Evolutionary conservation across 2,113 vertebrate species (phyloP).

Genomic region (Psittacus erithacus): DNA sequence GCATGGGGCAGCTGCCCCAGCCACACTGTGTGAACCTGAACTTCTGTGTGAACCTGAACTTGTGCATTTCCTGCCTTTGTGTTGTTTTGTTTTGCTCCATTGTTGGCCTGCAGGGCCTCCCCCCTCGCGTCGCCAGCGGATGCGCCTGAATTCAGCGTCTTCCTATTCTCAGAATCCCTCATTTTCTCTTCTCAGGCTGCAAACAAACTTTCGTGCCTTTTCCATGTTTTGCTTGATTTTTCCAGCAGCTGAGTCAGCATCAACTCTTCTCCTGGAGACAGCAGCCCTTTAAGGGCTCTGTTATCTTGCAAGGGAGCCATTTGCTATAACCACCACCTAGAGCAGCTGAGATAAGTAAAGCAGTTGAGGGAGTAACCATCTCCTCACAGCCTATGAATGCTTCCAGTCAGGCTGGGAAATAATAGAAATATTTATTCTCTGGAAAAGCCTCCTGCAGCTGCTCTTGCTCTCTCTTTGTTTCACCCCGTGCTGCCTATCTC

Average conservation of each 20-base stretch:
- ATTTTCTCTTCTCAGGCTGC: conserved; percentile 11
- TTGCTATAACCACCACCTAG: conserved; percentile 43
- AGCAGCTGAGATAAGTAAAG: conserved; percentile 39
- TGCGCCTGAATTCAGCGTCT: conserved; percentile 44
- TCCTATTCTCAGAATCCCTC: conserved; percentile 63
- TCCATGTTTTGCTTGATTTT: conserved; percentile 40
- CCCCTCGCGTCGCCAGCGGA: conserved; percentile 2
- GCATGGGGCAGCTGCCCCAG: neutral
- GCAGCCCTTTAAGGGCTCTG: conserved; percentile 14
- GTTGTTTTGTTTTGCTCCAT: conserved; percentile 38
- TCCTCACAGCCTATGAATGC: conserved; percentile 43
- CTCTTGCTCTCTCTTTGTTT: conserved; percentile 38
- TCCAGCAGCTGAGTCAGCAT: conserved; percentile 55
- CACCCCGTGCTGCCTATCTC: neutral
- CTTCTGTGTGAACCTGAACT: conserved; percentile 56
- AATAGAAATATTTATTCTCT: conserved; percentile 65
- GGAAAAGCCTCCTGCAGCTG: conserved; percentile 33
- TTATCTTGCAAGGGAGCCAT: neutral
- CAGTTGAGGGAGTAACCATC: conserved; percentile 34
- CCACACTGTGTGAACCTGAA: conserved; percentile 36
- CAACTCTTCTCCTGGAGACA: neutral
- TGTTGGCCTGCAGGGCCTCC: conserved; percentile 15
- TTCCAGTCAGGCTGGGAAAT: conserved; percentile 50
- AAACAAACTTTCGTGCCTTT: conserved; percentile 33
- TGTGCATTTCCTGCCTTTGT: conserved; percentile 69